These are phyloP conservation scores for Cryptocephalus primarius DNA, from an alignment of 2,888 invertebrate species.

Conservation along the genomic window DNA sequence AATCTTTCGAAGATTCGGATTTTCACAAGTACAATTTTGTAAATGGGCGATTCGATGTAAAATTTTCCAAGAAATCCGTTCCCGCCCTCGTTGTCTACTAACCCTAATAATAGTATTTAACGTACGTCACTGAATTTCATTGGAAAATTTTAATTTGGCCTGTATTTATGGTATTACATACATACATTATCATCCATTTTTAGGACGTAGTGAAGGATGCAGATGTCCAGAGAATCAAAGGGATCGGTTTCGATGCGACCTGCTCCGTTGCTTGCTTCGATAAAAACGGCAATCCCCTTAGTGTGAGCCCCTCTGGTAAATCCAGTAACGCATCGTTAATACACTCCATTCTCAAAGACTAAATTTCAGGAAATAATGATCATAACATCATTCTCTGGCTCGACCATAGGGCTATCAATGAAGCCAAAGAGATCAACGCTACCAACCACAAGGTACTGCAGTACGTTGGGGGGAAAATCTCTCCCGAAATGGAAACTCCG, in stretches of 20 bases:
- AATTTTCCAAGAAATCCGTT: no score
- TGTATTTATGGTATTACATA: no score
- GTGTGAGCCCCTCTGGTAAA: slow-evolving; percentile 53
- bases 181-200: no score
- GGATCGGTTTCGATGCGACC: slow-evolving; percentile 92
- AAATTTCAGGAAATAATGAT: slow-evolving; percentile 45
- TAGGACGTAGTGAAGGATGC: slow-evolving; percentile 8
- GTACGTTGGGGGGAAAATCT: slow-evolving; percentile 85
- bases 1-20: no score
- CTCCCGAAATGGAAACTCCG: slow-evolving; percentile 94
- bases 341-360: background rate
- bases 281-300: slow-evolving; percentile 53
- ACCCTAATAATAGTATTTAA: no score
- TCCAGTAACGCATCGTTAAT: background rate
- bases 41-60: no score
- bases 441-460: slow-evolving; percentile 64
- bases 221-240: slow-evolving; percentile 52
- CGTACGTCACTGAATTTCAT: no score
- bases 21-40: no score
- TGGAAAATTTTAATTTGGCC: no score
- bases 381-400: slow-evolving; percentile 87
- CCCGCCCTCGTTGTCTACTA: no score
- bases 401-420: slow-evolving; percentile 76
- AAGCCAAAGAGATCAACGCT: slow-evolving; percentile 72
- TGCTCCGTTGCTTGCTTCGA: slow-evolving; percentile 83